Percentiles rank a stretch among this genome's conserved stretches.
Evolutionary conservation across 2,797 vertebrate genomes (phyloP).

Genomic region (Aotus griseimembra): DNA sequence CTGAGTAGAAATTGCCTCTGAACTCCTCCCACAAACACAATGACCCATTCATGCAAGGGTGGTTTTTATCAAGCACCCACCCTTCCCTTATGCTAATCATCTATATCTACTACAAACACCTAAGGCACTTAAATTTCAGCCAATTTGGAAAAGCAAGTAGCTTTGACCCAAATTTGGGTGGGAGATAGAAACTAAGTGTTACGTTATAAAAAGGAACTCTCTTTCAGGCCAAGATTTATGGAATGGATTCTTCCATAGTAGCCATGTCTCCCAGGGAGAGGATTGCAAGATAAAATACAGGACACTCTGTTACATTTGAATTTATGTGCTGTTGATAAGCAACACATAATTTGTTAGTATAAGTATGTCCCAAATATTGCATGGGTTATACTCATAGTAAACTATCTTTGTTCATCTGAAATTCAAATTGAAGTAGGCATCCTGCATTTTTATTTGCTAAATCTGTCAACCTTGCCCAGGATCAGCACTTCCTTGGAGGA

Average conservation of each 20-base stretch:
- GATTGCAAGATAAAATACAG: neutral
- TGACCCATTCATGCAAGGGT: neutral
- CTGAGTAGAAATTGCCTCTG: neutral
- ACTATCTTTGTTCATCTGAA: neutral
- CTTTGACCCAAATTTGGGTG: neutral
- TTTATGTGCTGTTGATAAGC: conserved; percentile 16
- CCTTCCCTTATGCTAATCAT: neutral
- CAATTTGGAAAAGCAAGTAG: neutral
- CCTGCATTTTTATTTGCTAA: neutral
- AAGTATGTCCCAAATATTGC: neutral
- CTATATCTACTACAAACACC: neutral
- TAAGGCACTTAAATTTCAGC: neutral
- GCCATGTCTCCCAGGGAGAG: neutral
- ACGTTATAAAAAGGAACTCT: neutral
- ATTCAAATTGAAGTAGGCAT: neutral
- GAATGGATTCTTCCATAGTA: neutral
- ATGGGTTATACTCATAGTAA: neutral
- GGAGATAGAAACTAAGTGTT: neutral
- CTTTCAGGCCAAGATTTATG: neutral
- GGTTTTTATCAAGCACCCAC: neutral
- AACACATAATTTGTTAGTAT: neutral
- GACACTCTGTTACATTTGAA: neutral
- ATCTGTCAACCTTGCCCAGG: neutral
- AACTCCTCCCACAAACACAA: neutral
- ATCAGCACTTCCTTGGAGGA: neutral